Conservation (phyloP, 2,797 vertebrate genomes). For the Vultur gryphus region DNA sequence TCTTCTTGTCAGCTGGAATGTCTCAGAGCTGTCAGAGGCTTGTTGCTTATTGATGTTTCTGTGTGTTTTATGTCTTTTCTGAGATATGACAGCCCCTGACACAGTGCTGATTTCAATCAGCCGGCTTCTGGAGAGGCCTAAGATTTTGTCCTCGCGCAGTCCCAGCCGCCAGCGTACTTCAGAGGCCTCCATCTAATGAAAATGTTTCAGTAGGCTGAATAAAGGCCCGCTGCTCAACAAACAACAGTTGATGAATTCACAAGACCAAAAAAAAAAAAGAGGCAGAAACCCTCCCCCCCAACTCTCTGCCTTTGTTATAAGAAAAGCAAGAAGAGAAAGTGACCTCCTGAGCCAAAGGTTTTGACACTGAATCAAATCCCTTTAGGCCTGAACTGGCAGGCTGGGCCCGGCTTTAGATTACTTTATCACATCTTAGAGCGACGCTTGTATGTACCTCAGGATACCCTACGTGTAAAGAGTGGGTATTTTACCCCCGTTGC, state of each 20-base stretch:
- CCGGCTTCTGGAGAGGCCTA: slow-evolving; percentile 80
- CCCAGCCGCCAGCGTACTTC: slow-evolving; percentile 76
- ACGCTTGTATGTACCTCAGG: slow-evolving; percentile 83
- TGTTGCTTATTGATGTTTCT: slow-evolving; percentile 99
- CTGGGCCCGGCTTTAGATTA: slow-evolving; percentile 88
- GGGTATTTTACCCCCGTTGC: slow-evolving; percentile 80
- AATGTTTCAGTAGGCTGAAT: slow-evolving; percentile 91
- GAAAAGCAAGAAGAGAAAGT: slow-evolving; percentile 89
- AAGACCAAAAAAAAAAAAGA: slow-evolving; percentile 58
- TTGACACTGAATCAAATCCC: slow-evolving; percentile 97
- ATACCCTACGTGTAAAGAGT: slow-evolving; percentile 79
- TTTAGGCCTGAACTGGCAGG: slow-evolving; percentile 92
- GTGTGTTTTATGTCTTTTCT: slow-evolving; percentile 97
- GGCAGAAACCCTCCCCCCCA: not conserved
- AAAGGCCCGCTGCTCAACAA: slow-evolving; percentile 75
- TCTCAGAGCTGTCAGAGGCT: slow-evolving; percentile 96
- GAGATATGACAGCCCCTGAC: slow-evolving; percentile 97
- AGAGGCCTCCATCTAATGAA: slow-evolving; percentile 87
- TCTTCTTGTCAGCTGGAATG: slow-evolving; percentile 86
- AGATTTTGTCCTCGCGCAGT: slow-evolving; percentile 78
- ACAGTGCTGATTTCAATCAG: slow-evolving; percentile 98
- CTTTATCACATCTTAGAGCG: slow-evolving; percentile 90
- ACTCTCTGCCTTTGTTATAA: slow-evolving; percentile 84
- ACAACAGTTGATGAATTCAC: slow-evolving; percentile 84
- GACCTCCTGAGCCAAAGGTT: slow-evolving; percentile 94